Percentiles rank a stretch among this genome's conserved stretches.
Conservation (phyloP, 2,113 vertebrate species). For the Eclectus roratus region DNA sequence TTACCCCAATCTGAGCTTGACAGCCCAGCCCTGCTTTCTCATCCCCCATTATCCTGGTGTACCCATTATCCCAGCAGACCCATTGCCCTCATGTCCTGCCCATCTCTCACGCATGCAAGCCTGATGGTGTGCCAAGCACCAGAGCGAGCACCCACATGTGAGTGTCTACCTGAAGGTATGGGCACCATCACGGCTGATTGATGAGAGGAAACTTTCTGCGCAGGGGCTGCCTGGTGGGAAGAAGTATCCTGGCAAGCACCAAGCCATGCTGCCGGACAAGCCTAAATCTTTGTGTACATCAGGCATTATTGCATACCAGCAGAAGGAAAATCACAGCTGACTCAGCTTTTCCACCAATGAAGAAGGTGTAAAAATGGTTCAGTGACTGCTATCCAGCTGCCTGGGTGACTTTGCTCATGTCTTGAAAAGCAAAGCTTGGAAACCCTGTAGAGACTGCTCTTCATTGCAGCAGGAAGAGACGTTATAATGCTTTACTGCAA, state of each 20-base stretch:
- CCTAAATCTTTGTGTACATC: neutral
- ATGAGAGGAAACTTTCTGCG: neutral
- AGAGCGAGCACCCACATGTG: neutral
- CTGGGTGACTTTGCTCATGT: neutral
- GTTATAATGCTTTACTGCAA: neutral
- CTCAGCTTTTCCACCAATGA: neutral
- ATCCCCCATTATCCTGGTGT: neutral
- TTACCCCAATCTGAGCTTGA: accelerated
- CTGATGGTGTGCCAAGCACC: neutral
- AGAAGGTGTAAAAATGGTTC: neutral
- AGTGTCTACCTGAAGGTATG: neutral
- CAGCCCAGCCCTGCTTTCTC: neutral
- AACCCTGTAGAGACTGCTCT: neutral
- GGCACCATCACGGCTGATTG: neutral
- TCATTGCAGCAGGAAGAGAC: neutral
- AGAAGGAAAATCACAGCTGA: neutral
- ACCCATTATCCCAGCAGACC: neutral
- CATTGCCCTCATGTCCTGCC: accelerated
- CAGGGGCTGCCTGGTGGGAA: neutral
- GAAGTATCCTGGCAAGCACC: neutral
- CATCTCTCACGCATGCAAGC: accelerated
- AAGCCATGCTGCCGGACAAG: accelerated
- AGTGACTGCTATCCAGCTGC: neutral
- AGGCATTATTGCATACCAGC: neutral
- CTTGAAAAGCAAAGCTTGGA: neutral